Percentiles rank a stretch among this genome's conserved stretches.
phyloP scores from a whole-genome alignment of 2,888 invertebrate species.

The Pyrrhia umbra region DNA sequence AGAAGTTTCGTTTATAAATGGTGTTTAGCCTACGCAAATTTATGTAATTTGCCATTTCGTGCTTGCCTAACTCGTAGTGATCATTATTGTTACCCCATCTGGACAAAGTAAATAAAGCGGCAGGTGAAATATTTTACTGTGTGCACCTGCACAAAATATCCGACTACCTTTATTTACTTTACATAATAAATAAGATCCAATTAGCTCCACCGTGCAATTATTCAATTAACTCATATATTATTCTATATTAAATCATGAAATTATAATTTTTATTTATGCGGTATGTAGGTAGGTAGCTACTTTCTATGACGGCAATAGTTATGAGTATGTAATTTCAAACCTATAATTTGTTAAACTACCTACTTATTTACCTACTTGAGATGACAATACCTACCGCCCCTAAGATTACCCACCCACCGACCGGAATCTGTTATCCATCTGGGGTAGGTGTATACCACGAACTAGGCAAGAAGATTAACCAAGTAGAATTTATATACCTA shows the following conservation, averaged over 20 bases:
- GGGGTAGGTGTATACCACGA: no score
- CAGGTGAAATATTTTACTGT: conserved; percentile 51
- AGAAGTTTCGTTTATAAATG: conserved; percentile 21
- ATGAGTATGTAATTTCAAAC: conserved; percentile 25
- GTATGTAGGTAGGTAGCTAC: conserved; percentile 7
- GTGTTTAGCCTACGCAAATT: conserved; percentile 65
- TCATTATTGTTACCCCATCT: conserved; percentile 35
- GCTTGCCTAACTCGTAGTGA: conserved; percentile 60
- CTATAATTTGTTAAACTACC: conserved; percentile 12
- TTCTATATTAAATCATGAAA: conserved; percentile 13
- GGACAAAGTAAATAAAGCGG: conserved; percentile 46
- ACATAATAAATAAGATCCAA: conserved; percentile 36
- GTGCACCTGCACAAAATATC: conserved; percentile 24
- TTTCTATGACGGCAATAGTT: no score
- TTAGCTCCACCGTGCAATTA: conserved; percentile 40
- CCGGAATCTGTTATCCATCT: no score
- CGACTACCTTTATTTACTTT: conserved; percentile 19
- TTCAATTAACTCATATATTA: conserved; percentile 43
- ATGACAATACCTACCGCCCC: conserved; percentile 9
- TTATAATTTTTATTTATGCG: conserved; percentile 28
- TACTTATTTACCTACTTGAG: conserved; percentile 16
- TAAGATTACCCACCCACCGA: no score
- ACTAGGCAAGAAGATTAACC: no score
- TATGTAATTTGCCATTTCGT: conserved; percentile 49
- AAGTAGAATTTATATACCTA: no score